Conservation (phyloP, 2,113 vertebrate species). For the Macrotis lagotis region DNA sequence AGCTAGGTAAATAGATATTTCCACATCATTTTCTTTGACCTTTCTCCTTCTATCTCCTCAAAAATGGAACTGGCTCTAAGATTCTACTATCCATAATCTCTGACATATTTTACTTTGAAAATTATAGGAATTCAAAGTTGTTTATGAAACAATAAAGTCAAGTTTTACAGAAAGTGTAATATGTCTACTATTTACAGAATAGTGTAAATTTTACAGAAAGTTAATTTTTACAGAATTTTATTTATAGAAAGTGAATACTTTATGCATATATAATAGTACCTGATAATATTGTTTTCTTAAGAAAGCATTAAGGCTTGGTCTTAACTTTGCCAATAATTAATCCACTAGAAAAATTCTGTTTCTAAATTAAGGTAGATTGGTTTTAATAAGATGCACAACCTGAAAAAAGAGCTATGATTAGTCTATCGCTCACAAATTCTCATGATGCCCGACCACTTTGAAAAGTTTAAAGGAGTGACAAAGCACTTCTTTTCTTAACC, state of each 20-base stretch:
- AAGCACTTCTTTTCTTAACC: background rate
- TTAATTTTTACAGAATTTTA: no score
- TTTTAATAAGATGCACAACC: background rate
- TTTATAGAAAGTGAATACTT: background rate
- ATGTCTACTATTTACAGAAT: no score
- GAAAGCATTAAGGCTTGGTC: background rate
- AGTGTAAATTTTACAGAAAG: no score
- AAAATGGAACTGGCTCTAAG: background rate
- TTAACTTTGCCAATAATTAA: background rate
- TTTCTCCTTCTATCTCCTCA: background rate
- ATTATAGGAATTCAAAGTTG: background rate
- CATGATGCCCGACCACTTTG: background rate
- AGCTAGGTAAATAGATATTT: background rate
- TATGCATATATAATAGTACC: background rate
- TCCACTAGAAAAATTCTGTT: background rate
- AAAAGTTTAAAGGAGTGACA: background rate
- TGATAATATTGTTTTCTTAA: background rate
- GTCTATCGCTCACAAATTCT: background rate
- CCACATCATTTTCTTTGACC: background rate
- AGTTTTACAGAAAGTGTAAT: no score
- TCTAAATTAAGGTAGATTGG: background rate
- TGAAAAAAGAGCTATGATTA: background rate
- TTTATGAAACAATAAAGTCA: background rate
- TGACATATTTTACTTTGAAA: slow-evolving; percentile 25
- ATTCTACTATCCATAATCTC: background rate